Base-by-base conservation (phyloP, 2,797 vertebrate genomes). In the Limnodromus scolopaceus region DNA sequence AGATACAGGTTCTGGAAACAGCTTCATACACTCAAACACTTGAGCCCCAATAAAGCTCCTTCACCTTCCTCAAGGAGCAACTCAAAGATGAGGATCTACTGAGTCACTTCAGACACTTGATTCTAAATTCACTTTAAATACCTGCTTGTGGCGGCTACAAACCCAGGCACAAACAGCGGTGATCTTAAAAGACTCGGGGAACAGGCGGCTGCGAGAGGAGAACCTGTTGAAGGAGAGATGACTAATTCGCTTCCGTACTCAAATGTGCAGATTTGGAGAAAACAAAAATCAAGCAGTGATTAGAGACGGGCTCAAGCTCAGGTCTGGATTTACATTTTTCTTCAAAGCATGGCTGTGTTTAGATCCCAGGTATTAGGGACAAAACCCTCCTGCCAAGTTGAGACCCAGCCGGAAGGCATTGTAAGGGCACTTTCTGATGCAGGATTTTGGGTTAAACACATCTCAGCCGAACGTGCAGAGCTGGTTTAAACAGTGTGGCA, bases 1-100 rank as follows among this genome's bases (percentile, higher is more conserved):
- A 94, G 94, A 89, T 70, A 65, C 75, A 61, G 91, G 93, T 94
- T 93, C 83, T 95, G 93, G 75, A 75, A 95, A 64, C 64, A 83
- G 75, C 68, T 77, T 80, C 30, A 0, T 61, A 30, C 60, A 16
- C 66, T 90, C 58, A 38, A 78, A 87, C 87, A 82, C 90, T 71
- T 15, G 60, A 94, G 77, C 70, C 74, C 80, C 57, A 77, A 24
- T 80, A 89, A 83, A 96, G 81, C 53, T 96, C 74, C 53, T 19
- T 36, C 49, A 82, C 86, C 17, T 83, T 91, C 64, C 84, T 92
- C 75, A 68, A 87, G 78, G 66, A 76, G 77, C 69, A 76, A 38
- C 89, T 86, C 70, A 39, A 69, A 81, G 66, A 58, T 19, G 45
- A 92, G 28, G 68, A 91, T 51, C 90, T 82, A 46, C 72, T 15